Percentiles rank a stretch among this genome's conserved stretches.
phyloP scores from a whole-genome alignment of 2,113 vertebrate genomes.

The Saccopteryx leptura region DNA sequence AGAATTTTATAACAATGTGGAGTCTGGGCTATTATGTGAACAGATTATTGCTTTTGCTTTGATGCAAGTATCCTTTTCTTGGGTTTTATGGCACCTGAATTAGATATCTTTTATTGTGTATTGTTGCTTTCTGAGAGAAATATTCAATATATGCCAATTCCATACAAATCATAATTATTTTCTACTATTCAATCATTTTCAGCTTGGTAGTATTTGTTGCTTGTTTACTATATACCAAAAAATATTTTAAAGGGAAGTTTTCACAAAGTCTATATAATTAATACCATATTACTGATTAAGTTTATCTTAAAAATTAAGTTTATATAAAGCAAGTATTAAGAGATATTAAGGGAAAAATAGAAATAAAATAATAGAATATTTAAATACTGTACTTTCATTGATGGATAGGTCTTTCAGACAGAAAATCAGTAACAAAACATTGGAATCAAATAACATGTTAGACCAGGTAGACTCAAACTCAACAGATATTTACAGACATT shows the following conservation, averaged over 20 bases:
- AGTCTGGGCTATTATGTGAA: constrained; percentile 41
- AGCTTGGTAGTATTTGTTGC: neutral
- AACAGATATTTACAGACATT: neutral
- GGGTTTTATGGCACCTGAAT: neutral
- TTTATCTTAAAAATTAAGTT: neutral
- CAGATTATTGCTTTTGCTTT: constrained; percentile 48
- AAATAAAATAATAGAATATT: neutral
- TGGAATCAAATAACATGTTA: neutral
- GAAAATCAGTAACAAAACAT: neutral
- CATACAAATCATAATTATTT: neutral
- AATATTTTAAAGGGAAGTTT: neutral
- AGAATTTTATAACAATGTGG: constrained; percentile 47
- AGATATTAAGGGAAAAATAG: neutral
- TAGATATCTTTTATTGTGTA: neutral
- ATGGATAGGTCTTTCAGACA: neutral
- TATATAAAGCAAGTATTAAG: neutral
- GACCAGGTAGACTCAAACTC: neutral
- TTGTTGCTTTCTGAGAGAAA: neutral
- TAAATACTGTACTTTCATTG: neutral
- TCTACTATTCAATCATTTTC: neutral
- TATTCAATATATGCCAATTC: neutral
- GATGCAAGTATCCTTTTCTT: neutral
- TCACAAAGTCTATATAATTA: neutral
- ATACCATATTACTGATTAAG: neutral
- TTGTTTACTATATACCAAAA: neutral